Evolutionary conservation across 2,797 vertebrate species (phyloP).

Genomic region (Acanthurus lineatus): DNA sequence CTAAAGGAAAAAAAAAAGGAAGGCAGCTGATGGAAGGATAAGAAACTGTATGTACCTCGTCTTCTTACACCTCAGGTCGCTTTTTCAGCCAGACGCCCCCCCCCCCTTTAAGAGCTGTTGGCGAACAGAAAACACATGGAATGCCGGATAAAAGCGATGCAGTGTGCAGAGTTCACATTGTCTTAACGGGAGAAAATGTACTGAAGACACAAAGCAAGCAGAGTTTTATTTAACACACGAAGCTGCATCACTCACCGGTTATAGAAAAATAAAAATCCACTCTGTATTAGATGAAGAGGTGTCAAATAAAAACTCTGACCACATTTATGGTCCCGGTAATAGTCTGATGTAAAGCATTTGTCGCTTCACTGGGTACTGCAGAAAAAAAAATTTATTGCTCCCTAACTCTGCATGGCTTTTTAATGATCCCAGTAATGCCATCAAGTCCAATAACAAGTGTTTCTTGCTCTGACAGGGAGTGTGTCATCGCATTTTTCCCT

Average conservation of each 20-base stretch:
- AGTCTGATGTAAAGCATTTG: conserved; percentile 40
- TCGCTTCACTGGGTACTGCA: conserved; percentile 27
- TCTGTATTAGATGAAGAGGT: conserved; percentile 18
- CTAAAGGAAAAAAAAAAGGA: conserved; percentile 9
- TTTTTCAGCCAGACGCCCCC: conserved; percentile 31
- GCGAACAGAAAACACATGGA: conserved; percentile 26
- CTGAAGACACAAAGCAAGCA: conserved; percentile 10
- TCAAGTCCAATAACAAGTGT: conserved; percentile 34
- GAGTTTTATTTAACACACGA: background rate
- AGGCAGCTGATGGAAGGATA: conserved; percentile 15
- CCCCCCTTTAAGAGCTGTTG: conserved; percentile 28
- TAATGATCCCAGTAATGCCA: conserved; percentile 51
- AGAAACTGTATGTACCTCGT: conserved; percentile 36
- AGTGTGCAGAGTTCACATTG: conserved; percentile 3
- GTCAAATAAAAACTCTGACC: conserved; percentile 36
- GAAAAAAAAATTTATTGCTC: conserved; percentile 19
- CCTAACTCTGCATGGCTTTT: conserved; percentile 31
- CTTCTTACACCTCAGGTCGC: conserved; percentile 38
- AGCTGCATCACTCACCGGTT: conserved; percentile 13
- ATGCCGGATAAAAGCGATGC: conserved; percentile 15
- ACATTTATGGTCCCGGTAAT: conserved; percentile 20
- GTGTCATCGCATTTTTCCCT: conserved; percentile 41
- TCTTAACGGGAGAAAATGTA: conserved; percentile 8
- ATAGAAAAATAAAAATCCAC: conserved; percentile 8
- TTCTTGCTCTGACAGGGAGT: conserved; percentile 13